phyloP scores from a whole-genome alignment of 30 jellyfish, hydroid and myxozoan genomes.

The Rhopilema esculentum region DNA sequence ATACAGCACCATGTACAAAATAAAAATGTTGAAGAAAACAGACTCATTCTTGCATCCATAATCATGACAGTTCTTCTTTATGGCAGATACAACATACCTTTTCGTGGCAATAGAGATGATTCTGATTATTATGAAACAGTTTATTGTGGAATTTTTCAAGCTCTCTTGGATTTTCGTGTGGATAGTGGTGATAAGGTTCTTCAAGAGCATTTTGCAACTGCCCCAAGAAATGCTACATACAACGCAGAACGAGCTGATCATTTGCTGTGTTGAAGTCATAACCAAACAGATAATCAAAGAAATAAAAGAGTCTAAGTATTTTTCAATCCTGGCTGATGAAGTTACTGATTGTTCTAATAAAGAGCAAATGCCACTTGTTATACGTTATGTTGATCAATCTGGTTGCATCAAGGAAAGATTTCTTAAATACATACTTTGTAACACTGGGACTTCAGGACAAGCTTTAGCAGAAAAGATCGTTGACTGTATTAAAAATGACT shows the following conservation, averaged over 20 bases:
- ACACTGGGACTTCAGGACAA: constrained; percentile 27
- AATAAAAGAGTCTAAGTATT: constrained; percentile 21
- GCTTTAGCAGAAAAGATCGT: constrained; percentile 16
- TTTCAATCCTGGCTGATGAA: constrained; percentile 64
- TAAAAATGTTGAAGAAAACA: neutral
- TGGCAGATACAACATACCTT: constrained; percentile 32
- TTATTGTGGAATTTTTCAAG: constrained; percentile 15
- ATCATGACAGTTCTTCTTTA: neutral
- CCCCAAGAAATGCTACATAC: constrained; percentile 71
- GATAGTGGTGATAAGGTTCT: constrained; percentile 18
- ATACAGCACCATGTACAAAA: neutral
- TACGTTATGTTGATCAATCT: constrained; percentile 18
- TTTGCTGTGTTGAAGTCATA: constrained; percentile 34
- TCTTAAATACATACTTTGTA: constrained; percentile 12
- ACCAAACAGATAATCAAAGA: constrained; percentile 15
- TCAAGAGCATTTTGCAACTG: constrained; percentile 17
- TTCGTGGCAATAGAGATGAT: constrained; percentile 53
- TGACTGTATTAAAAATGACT: constrained; percentile 1
- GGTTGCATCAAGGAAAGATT: constrained; percentile 10
- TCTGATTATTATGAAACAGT: constrained; percentile 8
- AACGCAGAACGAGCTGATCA: constrained; percentile 52
- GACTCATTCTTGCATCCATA: neutral
- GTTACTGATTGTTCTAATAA: constrained; percentile 31
- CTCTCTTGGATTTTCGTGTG: constrained; percentile 8
- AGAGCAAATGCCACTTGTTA: constrained; percentile 39